These are phyloP conservation scores for Unio pictorum DNA, from an alignment of 2,888 invertebrate species.

Conservation along the genomic window DNA sequence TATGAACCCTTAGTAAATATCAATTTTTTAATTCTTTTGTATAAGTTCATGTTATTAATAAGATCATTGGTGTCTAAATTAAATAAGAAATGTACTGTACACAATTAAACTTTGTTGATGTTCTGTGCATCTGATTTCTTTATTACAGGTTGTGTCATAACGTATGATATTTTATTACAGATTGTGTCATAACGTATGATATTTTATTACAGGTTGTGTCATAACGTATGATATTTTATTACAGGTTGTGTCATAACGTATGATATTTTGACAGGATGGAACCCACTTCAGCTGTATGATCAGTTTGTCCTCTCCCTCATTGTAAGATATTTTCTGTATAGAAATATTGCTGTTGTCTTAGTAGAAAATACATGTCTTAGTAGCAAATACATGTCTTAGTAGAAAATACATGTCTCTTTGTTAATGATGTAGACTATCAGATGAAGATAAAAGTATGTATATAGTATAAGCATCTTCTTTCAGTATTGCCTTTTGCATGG, in stretches of 20 bases:
- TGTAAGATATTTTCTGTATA: constrained; percentile 51
- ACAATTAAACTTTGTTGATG: background rate
- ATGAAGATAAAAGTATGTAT: no score
- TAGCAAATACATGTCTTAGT: background rate
- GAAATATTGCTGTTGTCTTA: background rate
- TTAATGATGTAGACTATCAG: no score
- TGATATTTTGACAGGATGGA: constrained; percentile 79
- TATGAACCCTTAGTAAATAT: background rate
- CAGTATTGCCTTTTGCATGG: no score
- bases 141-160: constrained; percentile 77
- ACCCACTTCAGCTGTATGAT: constrained; percentile 73
- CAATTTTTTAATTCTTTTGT: background rate
- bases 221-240: constrained; percentile 79
- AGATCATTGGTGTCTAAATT: background rate
- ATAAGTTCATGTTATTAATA: background rate
- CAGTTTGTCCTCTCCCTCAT: constrained; percentile 69
- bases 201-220: constrained; percentile 77
- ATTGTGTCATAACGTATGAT: constrained; percentile 81
- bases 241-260: constrained; percentile 79
- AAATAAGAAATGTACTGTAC: no score
- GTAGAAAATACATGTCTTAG: background rate
- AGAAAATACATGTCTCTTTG: no score
- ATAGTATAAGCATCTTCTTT: no score
- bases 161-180: constrained; percentile 78
- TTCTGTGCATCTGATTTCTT: constrained; percentile 1